Evolutionary conservation across 2,113 vertebrate genomes (phyloP).

Genomic region (Carassius auratus): DNA sequence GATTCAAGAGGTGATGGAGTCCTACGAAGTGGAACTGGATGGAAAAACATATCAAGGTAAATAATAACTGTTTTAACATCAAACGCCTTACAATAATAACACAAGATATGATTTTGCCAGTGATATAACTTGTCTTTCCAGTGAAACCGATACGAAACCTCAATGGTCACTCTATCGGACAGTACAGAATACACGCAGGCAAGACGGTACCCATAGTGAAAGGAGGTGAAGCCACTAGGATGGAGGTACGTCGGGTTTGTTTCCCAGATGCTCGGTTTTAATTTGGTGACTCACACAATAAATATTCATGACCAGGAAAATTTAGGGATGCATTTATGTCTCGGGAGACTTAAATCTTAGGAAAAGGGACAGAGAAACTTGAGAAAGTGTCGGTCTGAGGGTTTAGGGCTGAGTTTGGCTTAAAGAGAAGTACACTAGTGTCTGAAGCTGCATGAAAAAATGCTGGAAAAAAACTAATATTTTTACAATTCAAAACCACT

Average conservation of each 20-base stretch:
- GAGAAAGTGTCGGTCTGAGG: not conserved
- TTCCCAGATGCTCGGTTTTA: not conserved
- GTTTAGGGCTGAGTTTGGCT: constrained; percentile 11
- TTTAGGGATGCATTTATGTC: not conserved
- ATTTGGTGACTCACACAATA: not conserved
- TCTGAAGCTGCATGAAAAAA: not conserved
- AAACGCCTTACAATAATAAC: not conserved
- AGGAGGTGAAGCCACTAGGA: constrained; percentile 94
- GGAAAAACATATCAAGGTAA: constrained; percentile 97
- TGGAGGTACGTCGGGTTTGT: constrained; percentile 84
- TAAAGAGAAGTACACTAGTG: not conserved
- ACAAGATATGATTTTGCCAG: not conserved
- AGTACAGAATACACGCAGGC: constrained; percentile 96
- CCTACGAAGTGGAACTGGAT: constrained; percentile 96
- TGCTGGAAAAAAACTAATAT: not conserved
- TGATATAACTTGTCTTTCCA: constrained; percentile 61
- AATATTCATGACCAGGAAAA: not conserved
- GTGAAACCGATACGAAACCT: constrained; percentile 97
- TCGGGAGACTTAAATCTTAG: not conserved
- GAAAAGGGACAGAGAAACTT: not conserved
- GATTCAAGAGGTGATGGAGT: constrained; percentile 99
- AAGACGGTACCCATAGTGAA: constrained; percentile 99
- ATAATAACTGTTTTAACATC: not conserved
- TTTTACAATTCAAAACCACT: no score
- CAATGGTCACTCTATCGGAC: constrained; percentile 97